phyloP scores from a whole-genome alignment of 2,797 vertebrate species.

The Steatocranus sp. region DNA sequence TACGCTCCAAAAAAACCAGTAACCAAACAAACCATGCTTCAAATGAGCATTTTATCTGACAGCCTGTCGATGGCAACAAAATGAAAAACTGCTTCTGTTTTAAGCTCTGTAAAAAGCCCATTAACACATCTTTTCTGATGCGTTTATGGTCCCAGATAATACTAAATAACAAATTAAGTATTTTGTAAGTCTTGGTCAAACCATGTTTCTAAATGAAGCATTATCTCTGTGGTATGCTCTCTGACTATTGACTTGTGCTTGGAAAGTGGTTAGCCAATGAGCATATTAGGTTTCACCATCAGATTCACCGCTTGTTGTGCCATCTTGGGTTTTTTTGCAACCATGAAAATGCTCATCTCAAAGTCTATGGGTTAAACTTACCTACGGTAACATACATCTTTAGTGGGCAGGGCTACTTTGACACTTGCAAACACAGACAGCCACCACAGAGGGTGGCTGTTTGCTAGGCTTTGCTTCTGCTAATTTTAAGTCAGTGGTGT shows the following conservation, averaged over 20 bases:
- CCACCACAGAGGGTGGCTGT: background rate
- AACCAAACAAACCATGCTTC: background rate
- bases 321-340: fast-evolving
- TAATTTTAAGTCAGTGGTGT: background rate
- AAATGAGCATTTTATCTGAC: background rate
- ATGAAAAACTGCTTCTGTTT: background rate
- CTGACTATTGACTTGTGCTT: background rate
- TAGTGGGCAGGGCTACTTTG: background rate
- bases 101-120: background rate
- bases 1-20: fast-evolving
- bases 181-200: background rate
- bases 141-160: background rate
- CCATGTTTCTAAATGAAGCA: background rate
- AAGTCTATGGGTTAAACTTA: background rate
- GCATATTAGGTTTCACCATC: background rate
- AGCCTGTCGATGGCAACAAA: fast-evolving
- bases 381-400: background rate
- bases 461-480: background rate
- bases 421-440: background rate
- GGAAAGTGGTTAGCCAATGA: background rate
- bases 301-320: background rate
- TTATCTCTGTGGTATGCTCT: background rate
- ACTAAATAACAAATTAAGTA: background rate
- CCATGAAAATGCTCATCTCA: background rate
- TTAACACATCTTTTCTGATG: background rate